Percentiles rank a stretch among this genome's conserved stretches.
Evolutionary conservation across 2,888 invertebrate species (phyloP).

Genomic region (Bimastos eiseni): DNA sequence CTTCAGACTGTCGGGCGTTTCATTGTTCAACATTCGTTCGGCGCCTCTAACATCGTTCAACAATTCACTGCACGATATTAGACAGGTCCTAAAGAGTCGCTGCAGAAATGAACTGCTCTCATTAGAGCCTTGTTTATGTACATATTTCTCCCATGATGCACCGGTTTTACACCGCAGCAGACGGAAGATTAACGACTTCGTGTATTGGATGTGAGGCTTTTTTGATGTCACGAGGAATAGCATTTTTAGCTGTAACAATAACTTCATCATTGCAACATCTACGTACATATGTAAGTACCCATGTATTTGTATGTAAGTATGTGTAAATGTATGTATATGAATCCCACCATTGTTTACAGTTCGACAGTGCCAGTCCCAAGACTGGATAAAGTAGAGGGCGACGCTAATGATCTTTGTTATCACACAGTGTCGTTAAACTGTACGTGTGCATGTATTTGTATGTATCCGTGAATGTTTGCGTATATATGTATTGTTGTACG

Average conservation of each 20-base stretch:
- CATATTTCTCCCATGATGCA: neutral
- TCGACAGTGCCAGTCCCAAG: too few relatives aligned
- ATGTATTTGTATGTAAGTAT: neutral
- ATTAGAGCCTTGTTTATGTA: neutral
- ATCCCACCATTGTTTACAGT: too few relatives aligned
- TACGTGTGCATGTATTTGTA: too few relatives aligned
- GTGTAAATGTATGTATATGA: neutral
- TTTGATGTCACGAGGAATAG: neutral
- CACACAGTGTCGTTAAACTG: too few relatives aligned
- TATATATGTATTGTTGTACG: slow-evolving; percentile 8
- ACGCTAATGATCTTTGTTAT: too few relatives aligned
- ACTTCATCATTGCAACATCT: too few relatives aligned
- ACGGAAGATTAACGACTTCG: neutral
- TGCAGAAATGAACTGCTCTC: neutral
- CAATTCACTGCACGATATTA: neutral
- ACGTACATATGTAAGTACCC: neutral
- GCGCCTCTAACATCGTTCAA: neutral
- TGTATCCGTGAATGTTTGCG: neutral
- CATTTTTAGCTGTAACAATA: too few relatives aligned
- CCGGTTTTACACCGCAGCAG: neutral
- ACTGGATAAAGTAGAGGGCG: too few relatives aligned
- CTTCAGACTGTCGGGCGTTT: neutral
- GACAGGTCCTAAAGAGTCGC: neutral
- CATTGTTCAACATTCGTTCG: neutral
- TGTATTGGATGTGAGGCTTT: neutral